Evolutionary conservation across 2,888 invertebrate genomes (phyloP).

Genomic region (Trachelus iudaicus): DNA sequence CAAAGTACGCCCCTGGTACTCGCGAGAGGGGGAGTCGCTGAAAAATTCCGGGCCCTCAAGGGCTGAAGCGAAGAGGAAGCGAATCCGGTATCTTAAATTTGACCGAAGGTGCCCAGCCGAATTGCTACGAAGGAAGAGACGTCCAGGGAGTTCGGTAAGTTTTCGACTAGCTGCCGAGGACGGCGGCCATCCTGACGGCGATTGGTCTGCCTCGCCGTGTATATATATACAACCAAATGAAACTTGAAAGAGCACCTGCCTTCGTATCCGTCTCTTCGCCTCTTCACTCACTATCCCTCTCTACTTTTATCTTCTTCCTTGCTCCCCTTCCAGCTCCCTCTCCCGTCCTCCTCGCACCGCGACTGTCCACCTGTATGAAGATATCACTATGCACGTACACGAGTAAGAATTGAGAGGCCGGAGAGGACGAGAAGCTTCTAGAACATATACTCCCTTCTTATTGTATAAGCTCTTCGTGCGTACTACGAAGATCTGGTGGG

Average conservation of each 20-base stretch:
- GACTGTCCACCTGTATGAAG: neutral
- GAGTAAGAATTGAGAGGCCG: neutral
- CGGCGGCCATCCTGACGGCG: neutral
- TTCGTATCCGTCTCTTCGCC: slow-evolving; percentile 19
- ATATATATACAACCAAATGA: neutral
- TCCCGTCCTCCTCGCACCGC: neutral
- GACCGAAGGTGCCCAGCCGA: neutral
- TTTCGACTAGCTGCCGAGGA: neutral
- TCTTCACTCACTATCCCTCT: slow-evolving; percentile 30
- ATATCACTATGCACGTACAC: neutral
- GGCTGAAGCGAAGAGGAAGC: neutral
- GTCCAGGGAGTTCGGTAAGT: neutral
- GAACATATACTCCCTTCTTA: neutral
- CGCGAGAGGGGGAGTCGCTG: too few relatives aligned
- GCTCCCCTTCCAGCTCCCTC: neutral
- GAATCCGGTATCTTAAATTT: neutral
- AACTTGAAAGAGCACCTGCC: neutral
- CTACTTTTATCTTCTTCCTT: slow-evolving; percentile 28
- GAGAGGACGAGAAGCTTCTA: neutral
- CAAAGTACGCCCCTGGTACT: neutral
- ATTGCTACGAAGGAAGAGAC: neutral
- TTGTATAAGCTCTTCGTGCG: neutral
- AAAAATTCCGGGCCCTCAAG: neutral
- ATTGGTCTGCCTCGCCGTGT: neutral
- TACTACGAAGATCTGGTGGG: neutral